These are phyloP conservation scores for Andricus curvator DNA, from an alignment of 2,888 invertebrate genomes.

Conservation along the genomic window DNA sequence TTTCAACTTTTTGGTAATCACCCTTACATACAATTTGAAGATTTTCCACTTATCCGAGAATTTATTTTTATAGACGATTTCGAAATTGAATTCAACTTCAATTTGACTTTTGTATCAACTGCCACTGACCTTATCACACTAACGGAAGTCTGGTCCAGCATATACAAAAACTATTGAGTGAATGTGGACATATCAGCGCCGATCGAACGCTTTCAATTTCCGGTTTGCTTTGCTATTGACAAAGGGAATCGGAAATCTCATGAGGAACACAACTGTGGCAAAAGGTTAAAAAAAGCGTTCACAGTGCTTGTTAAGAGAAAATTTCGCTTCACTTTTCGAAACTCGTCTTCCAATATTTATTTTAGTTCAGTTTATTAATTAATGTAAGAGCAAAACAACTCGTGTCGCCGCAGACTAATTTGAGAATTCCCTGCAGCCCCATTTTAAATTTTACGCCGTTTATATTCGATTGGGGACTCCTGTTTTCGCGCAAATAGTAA, in stretches of 20 bases:
- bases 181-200: conserved; percentile 11
- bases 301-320: neutral
- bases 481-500: neutral
- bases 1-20: too few species aligned
- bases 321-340: neutral
- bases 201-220: conserved; percentile 26
- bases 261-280: neutral
- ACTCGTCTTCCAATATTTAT: neutral
- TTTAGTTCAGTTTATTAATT: neutral
- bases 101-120: too few species aligned
- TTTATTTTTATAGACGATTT: too few species aligned
- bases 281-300: neutral
- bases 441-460: conserved; percentile 21
- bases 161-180: neutral
- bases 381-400: neutral
- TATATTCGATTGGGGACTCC: conserved; percentile 13
- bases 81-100: too few species aligned
- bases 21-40: too few species aligned
- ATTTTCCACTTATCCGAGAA: too few species aligned
- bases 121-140: too few species aligned
- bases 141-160: too few species aligned
- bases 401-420: conserved; percentile 19
- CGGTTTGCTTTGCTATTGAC: conserved; percentile 1
- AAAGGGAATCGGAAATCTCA: conserved; percentile 17
- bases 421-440: conserved; percentile 13